Conservation (phyloP, 2,113 vertebrate species). For the Sakesphorus luctuosus region DNA sequence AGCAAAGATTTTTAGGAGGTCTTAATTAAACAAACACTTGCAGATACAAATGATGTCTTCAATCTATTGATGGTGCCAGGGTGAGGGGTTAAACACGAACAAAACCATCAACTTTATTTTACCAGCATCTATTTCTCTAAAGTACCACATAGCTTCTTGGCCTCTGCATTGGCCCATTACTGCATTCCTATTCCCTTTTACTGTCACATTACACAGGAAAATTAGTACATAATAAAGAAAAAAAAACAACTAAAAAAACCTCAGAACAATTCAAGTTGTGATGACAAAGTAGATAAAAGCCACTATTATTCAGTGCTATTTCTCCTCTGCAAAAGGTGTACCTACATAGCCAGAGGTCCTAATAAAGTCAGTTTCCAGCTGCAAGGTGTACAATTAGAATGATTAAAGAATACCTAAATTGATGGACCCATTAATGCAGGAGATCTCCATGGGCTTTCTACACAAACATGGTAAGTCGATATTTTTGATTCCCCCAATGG, state of each 20-base stretch:
- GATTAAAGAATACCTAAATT: constrained; percentile 89
- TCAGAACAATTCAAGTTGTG: constrained; percentile 57
- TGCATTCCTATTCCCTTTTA: constrained; percentile 65
- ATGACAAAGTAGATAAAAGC: constrained; percentile 57
- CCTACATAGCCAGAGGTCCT: constrained; percentile 28
- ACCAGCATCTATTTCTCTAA: constrained; percentile 70
- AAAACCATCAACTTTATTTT: constrained; percentile 83
- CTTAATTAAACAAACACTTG: constrained; percentile 98
- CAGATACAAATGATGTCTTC: constrained; percentile 94
- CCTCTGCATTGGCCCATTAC: constrained; percentile 57
- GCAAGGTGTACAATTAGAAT: constrained; percentile 85
- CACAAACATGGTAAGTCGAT: constrained; percentile 86
- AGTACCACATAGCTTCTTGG: constrained; percentile 63
- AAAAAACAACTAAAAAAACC: neutral
- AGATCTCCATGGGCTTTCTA: constrained; percentile 76
- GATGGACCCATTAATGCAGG: constrained; percentile 83
- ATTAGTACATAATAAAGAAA: constrained; percentile 62
- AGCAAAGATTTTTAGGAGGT: constrained; percentile 93
- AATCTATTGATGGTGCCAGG: constrained; percentile 88
- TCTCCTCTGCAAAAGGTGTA: constrained; percentile 33
- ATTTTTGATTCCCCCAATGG: constrained; percentile 92
- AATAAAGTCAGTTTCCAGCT: constrained; percentile 76
- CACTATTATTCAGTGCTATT: neutral
- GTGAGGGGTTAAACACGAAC: constrained; percentile 82
- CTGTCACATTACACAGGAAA: constrained; percentile 46